phyloP scores from a whole-genome alignment of 1,140 invertebrate genomes.

The Neotoxoptera formosana region DNA sequence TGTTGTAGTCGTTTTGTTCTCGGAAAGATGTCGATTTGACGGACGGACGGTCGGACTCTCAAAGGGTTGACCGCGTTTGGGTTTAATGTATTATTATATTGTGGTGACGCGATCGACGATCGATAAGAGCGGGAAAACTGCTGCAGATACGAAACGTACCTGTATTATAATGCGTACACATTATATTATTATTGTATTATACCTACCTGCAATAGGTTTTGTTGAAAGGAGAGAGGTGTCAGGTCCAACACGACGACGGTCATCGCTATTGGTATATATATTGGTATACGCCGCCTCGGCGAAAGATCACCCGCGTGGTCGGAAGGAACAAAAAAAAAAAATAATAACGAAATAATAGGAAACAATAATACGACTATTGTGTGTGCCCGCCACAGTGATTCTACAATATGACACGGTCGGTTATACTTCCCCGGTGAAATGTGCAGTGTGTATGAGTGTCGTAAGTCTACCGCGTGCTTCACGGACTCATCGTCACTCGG shows the following conservation, averaged over 20 bases:
- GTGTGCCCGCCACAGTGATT: not conserved
- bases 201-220: not conserved
- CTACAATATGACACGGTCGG: slow-evolving; percentile 44
- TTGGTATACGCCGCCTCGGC: not conserved
- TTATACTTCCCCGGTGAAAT: not conserved
- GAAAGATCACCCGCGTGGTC: slow-evolving; percentile 45
- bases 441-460: not conserved
- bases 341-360: slow-evolving; percentile 20
- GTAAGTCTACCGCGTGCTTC: not conserved
- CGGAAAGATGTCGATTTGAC: not conserved
- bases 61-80: slow-evolving; percentile 20
- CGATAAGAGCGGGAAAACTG: not conserved
- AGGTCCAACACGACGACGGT: not conserved
- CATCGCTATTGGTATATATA: not conserved
- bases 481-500: not conserved
- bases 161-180: not conserved
- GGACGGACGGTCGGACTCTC: not conserved
- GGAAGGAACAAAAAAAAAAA: not conserved
- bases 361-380: slow-evolving; percentile 20
- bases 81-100: slow-evolving; percentile 6
- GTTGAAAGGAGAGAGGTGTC: slow-evolving; percentile 13
- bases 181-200: too few relatives aligned
- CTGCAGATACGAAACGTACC: not conserved
- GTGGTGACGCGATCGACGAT: not conserved
- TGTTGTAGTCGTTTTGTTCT: too few relatives aligned